These are phyloP conservation scores for Epistrophe grossulariae DNA, from an alignment of 2,888 invertebrate genomes.

Conservation along the genomic window DNA sequence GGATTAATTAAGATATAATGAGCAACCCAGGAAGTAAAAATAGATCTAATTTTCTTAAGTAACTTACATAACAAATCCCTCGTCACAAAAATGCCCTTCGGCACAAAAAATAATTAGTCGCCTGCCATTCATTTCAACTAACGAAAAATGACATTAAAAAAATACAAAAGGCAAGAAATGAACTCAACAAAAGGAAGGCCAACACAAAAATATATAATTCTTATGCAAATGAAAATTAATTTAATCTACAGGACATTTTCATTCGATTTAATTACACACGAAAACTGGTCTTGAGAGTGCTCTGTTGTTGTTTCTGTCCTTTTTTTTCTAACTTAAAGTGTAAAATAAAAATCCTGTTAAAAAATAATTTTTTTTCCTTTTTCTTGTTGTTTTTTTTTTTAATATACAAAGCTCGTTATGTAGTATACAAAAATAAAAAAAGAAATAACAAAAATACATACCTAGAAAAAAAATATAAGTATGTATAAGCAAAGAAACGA, in stretches of 20 bases:
- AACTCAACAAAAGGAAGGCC: constrained; percentile 43
- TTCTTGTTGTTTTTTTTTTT: not conserved
- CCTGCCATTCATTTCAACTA: constrained; percentile 70
- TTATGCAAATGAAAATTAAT: constrained; percentile 84
- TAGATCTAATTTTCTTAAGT: not conserved
- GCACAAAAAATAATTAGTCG: constrained; percentile 71
- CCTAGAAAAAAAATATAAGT: constrained; percentile 46
- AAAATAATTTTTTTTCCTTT: constrained; percentile 20
- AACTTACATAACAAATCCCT: constrained; percentile 35
- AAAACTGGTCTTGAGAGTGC: constrained; percentile 83
- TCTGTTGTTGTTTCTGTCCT: constrained; percentile 53
- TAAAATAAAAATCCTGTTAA: constrained; percentile 61
- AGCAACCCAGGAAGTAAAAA: constrained; percentile 20
- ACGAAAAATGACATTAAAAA: constrained; percentile 65
- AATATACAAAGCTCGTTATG: constrained; percentile 19
- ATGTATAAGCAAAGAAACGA: constrained; percentile 45
- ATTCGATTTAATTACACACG: constrained; percentile 84
- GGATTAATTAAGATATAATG: constrained; percentile 16
- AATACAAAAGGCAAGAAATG: constrained; percentile 23
- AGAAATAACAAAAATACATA: constrained; percentile 11
- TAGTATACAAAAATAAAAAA: constrained; percentile 29
- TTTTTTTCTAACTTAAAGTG: constrained; percentile 63
- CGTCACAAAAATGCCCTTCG: constrained; percentile 55
- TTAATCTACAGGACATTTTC: constrained; percentile 84
- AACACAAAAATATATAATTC: constrained; percentile 77